These are phyloP conservation scores for Amblyjoppa fuscipennis DNA, from an alignment of 2,888 invertebrate genomes.

Conservation along the genomic window DNA sequence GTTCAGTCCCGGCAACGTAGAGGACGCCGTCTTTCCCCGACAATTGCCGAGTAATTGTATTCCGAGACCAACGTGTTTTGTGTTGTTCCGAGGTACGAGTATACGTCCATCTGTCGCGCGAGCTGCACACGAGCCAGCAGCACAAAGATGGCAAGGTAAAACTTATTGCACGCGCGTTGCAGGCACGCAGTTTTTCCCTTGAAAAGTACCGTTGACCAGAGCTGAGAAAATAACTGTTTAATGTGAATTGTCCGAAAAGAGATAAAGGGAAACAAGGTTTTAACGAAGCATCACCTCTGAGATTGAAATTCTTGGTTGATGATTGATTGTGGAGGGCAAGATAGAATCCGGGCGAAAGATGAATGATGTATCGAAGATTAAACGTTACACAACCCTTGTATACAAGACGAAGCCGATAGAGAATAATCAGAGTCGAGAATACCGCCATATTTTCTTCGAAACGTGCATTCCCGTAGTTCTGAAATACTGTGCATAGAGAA, in stretches of 20 bases:
- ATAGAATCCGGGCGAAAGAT: slow-evolving; percentile 30
- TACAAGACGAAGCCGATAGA: slow-evolving; percentile 14
- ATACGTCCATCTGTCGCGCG: slow-evolving; percentile 30
- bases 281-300: slow-evolving; percentile 37
- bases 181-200: slow-evolving; percentile 5
- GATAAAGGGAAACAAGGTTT: not conserved
- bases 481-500: slow-evolving; percentile 48
- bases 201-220: not conserved
- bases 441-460: slow-evolving; percentile 52
- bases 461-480: slow-evolving; percentile 40
- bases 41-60: too few relatives aligned
- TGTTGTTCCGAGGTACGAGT: not conserved
- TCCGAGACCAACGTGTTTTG: too few relatives aligned
- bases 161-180: slow-evolving; percentile 55
- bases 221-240: not conserved
- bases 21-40: too few relatives aligned
- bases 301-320: slow-evolving; percentile 46
- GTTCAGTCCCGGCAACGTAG: too few relatives aligned
- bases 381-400: slow-evolving; percentile 31
- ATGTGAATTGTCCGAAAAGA: slow-evolving; percentile 12
- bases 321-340: slow-evolving; percentile 44
- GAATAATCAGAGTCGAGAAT: slow-evolving; percentile 37
- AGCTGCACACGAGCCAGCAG: slow-evolving; percentile 24
- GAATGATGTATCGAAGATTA: slow-evolving; percentile 42
- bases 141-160: slow-evolving; percentile 50